These are phyloP conservation scores for Dicentrarchus labrax DNA, from an alignment of 2,113 vertebrate genomes.

Conservation along the genomic window DNA sequence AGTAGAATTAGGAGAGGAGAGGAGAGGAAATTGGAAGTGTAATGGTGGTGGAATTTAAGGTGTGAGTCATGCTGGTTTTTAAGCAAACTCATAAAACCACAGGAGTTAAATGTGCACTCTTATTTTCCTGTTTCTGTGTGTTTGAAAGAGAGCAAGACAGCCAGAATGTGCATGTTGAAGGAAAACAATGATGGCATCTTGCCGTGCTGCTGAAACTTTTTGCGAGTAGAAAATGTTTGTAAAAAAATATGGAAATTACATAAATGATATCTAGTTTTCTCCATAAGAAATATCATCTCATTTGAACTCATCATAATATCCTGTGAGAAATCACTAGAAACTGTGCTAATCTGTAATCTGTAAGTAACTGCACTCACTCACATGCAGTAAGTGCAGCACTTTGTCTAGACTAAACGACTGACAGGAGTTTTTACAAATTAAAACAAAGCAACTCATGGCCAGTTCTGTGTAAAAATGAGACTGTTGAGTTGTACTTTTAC, in stretches of 20 bases:
- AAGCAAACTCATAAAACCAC: constrained; percentile 74
- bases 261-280: background rate
- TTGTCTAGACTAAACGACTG: background rate
- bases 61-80: constrained; percentile 76
- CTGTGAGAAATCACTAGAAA: background rate
- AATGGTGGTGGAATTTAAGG: constrained; percentile 66
- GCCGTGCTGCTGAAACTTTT: constrained; percentile 24
- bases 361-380: background rate
- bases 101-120: constrained; percentile 59
- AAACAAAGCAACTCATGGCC: background rate
- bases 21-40: constrained; percentile 25
- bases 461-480: background rate
- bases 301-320: background rate
- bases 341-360: background rate
- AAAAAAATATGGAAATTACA: background rate
- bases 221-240: background rate
- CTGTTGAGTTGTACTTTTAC: background rate
- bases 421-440: background rate
- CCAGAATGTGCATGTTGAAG: constrained; percentile 45
- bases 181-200: constrained; percentile 58
- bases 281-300: background rate
- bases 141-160: constrained; percentile 15
- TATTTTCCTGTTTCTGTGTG: constrained; percentile 62
- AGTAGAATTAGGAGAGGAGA: background rate
- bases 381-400: background rate